These are phyloP conservation scores for Plectrocnemia conspersa DNA, from an alignment of 1,140 invertebrate species.

Conservation along the genomic window DNA sequence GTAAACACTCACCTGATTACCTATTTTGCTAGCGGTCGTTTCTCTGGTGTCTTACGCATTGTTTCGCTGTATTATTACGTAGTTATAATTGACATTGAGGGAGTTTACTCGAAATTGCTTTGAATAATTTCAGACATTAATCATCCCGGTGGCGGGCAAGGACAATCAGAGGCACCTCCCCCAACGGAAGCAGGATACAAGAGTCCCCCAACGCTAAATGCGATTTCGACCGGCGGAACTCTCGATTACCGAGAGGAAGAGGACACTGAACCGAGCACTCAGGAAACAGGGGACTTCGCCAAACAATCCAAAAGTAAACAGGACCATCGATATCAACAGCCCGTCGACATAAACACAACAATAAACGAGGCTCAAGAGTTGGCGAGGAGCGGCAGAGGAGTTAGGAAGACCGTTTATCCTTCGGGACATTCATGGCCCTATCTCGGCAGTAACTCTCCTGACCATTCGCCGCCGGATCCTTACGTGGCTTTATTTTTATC, in stretches of 20 bases:
- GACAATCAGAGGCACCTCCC: constrained; percentile 23
- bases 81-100: constrained; percentile 3
- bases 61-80: constrained; percentile 8
- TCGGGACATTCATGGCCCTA: constrained; percentile 5
- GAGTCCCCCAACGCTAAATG: constrained; percentile 25
- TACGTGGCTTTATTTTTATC: constrained; percentile 55
- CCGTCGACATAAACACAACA: background rate
- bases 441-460: constrained; percentile 43
- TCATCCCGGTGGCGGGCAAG: constrained; percentile 10
- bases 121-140: constrained; percentile 23
- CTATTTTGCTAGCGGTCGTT: background rate
- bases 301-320: constrained; percentile 3
- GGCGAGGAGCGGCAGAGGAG: constrained; percentile 12
- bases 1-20: background rate
- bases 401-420: constrained; percentile 14
- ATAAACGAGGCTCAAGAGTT: background rate
- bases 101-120: constrained; percentile 15
- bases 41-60: background rate
- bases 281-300: constrained; percentile 1
- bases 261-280: constrained; percentile 13
- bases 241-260: constrained; percentile 27
- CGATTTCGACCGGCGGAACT: constrained; percentile 31
- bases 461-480: constrained; percentile 55
- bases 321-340: background rate
- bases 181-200: constrained; percentile 30